These are phyloP conservation scores for human (Homo sapiens) DNA, from an alignment of 2,113 vertebrate genomes.

Conservation along the genomic window DNA sequence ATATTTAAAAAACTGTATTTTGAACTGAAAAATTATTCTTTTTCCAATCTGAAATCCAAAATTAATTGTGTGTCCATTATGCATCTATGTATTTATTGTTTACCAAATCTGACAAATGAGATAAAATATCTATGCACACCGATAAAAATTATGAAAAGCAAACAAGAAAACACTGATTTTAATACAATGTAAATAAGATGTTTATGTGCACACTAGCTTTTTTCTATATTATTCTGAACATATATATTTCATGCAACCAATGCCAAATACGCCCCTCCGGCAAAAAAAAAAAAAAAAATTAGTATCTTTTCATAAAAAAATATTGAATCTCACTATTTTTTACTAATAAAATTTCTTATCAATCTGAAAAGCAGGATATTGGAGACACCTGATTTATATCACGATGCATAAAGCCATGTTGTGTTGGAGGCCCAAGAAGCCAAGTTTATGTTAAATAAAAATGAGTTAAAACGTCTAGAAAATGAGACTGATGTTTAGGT, in stretches of 20 bases:
- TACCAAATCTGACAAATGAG: background rate
- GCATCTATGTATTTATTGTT: background rate
- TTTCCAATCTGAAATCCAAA: background rate
- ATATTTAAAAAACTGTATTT: background rate
- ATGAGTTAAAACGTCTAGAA: background rate
- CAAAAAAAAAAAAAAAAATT: background rate
- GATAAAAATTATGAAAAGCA: background rate
- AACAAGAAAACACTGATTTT: background rate
- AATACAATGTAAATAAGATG: background rate
- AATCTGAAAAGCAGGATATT: background rate
- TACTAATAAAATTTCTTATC: background rate
- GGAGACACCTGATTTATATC: background rate
- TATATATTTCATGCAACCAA: background rate
- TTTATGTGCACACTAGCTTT: background rate
- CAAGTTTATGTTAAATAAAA: background rate
- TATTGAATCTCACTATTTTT: background rate
- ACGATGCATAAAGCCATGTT: background rate
- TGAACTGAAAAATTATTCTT: background rate
- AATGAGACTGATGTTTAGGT: background rate
- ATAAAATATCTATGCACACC: background rate
- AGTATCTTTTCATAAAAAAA: background rate
- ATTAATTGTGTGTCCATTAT: background rate
- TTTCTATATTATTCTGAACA: background rate
- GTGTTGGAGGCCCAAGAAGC: background rate
- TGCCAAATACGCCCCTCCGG: rapidly evolving